Percentiles rank a stretch among this genome's conserved stretches.
Conservation (phyloP, 2,888 invertebrate genomes). For the Arctia plantaginis region DNA sequence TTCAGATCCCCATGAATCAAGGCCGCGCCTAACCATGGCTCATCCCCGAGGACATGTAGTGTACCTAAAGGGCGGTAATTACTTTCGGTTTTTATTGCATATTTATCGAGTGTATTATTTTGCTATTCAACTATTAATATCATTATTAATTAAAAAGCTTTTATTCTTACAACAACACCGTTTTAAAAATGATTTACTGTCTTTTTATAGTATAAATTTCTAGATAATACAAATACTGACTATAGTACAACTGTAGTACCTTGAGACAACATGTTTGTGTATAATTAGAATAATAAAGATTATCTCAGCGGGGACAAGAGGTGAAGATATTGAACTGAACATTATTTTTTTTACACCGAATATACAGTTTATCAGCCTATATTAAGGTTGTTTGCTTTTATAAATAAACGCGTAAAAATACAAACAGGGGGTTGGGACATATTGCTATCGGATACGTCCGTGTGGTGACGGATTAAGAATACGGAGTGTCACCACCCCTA, state of each 20-base stretch:
- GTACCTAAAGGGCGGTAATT: background rate
- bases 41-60: too few relatives aligned
- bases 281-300: slow-evolving; percentile 31
- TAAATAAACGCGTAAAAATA: background rate
- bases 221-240: background rate
- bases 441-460: background rate
- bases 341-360: slow-evolving; percentile 15
- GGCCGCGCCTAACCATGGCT: too few relatives aligned
- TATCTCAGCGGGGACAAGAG: slow-evolving; percentile 28
- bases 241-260: background rate
- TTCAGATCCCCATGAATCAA: too few relatives aligned
- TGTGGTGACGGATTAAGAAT: too few relatives aligned
- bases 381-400: slow-evolving; percentile 16
- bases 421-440: background rate
- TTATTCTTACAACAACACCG: background rate
- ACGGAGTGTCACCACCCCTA: too few relatives aligned
- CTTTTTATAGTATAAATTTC: background rate
- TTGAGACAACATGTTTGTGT: slow-evolving; percentile 19
- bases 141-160: background rate
- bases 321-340: slow-evolving; percentile 27
- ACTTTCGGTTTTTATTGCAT: background rate
- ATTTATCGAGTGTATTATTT: slow-evolving; percentile 1
- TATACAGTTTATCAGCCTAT: slow-evolving; percentile 12
- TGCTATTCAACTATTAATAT: background rate
- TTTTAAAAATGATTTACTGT: background rate